Conservation (phyloP, 2,888 invertebrate genomes). For the Aleiodes alternator region DNA sequence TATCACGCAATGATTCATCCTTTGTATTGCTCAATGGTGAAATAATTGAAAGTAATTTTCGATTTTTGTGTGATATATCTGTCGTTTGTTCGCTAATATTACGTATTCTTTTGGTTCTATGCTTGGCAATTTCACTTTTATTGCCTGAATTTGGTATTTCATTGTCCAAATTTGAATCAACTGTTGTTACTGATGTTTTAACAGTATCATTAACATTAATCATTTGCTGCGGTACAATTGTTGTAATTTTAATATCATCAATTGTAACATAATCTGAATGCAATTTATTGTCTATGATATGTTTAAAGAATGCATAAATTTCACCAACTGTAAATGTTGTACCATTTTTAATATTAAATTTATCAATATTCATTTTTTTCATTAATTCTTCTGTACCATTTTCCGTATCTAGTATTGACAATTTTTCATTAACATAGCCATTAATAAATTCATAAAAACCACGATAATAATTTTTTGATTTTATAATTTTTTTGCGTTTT, state of each 20-base stretch:
- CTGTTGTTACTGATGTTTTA: conserved; percentile 49
- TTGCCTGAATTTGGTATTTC: conserved; percentile 67
- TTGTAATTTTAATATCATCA: conserved; percentile 44
- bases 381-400: conserved; percentile 71
- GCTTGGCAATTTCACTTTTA: conserved; percentile 64
- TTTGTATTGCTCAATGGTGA: conserved; percentile 58
- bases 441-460: conserved; percentile 74
- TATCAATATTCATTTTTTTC: conserved; percentile 70
- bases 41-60: conserved; percentile 66
- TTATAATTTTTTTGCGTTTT: conserved; percentile 67
- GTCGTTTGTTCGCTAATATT: conserved; percentile 63
- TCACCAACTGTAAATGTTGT: conserved; percentile 71
- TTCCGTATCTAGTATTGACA: conserved; percentile 64
- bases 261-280: conserved; percentile 55
- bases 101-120: conserved; percentile 71
- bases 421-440: conserved; percentile 69
- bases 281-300: conserved; percentile 74
- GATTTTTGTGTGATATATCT: conserved; percentile 53
- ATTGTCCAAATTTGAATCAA: conserved; percentile 62
- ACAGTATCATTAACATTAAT: conserved; percentile 11
- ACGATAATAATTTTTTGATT: conserved; percentile 67
- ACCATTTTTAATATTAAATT: conserved; percentile 69
- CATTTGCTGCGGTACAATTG: neutral
- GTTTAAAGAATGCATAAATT: conserved; percentile 74
- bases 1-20: conserved; percentile 31